Evolutionary conservation across 2,888 invertebrate species (phyloP), one percentile per base, ranked within the genome.

Genomic region (Dryocosmus kuriphilus): DNA sequence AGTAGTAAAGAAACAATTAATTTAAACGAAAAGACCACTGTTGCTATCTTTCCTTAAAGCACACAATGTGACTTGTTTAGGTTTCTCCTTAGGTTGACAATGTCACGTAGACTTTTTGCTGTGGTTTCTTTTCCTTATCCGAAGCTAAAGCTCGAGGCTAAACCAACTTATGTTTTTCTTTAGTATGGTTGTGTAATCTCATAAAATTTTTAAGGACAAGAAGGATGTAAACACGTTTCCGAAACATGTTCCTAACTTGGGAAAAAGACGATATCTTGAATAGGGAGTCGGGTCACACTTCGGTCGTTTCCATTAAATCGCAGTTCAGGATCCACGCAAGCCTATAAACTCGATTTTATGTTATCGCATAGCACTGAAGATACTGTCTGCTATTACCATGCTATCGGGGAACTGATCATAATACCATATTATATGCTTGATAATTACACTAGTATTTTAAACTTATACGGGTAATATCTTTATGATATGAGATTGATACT

Each of bases 221-320:
- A 24, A 22, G 4, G 1, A 46, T 41, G 27, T 16, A 22, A 67
- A 67, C 65, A 24, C 6, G 38, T 41, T 65, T 19, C 8, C 41
- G 67, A 46, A 46, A 27, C 16, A 22, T 46, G 46, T n/a, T 27
- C 27, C 24, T 67, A 7, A 41, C 38, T 51, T 32, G 38, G 30
- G n/a, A 62, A 32, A 19, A 55, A 30, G 19, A 6, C 22, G 32
- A 73, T 46, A 76, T 51, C 27, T 41, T 19, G 41, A 60, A 46
- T 74, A 74, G 16, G 62, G n/a, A 62, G 51, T 74, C 30, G 32
- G 22, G 55, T 74, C 38, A 74, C 63, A 71, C 27, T 71, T 51
- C n/a, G 30, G 51, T 71, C 71, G 30, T 71, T 71, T 71, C n/a
- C 71, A 51, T 51, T 71, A 55, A 71, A 71, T 71, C 30, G 71